phyloP scores from a whole-genome alignment of 2,797 vertebrate genomes.

The Sebastes minor region DNA sequence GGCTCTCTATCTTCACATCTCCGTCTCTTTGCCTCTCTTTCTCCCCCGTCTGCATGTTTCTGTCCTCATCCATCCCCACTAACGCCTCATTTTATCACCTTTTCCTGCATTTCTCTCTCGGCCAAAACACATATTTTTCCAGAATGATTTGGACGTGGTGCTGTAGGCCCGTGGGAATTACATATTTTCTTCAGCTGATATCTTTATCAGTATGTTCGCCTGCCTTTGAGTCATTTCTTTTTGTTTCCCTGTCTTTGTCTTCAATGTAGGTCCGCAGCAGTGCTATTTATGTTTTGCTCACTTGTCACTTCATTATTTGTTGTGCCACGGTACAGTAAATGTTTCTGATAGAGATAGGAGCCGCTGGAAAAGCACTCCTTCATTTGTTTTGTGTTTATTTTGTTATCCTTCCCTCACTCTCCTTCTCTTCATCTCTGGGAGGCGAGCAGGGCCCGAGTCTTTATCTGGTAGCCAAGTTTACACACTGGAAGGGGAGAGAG shows the following conservation, averaged over 20 bases:
- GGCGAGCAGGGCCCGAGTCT: conserved; percentile 54
- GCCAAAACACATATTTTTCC: conserved; percentile 28
- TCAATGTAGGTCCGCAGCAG: conserved; percentile 10
- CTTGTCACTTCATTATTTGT: conserved; percentile 79
- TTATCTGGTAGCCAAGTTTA: conserved; percentile 86
- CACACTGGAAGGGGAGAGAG: conserved; percentile 74
- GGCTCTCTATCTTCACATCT: conserved; percentile 52
- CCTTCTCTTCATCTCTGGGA: conserved; percentile 59
- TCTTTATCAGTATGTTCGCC: conserved; percentile 6
- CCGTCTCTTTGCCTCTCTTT: conserved; percentile 33
- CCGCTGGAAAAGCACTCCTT: conserved; percentile 46
- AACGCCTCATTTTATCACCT: conserved; percentile 26
- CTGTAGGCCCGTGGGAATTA: background rate
- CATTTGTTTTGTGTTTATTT: conserved; percentile 75
- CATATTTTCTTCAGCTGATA: conserved; percentile 22
- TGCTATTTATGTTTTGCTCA: conserved; percentile 70
- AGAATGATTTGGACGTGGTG: background rate
- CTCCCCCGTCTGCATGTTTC: conserved; percentile 25
- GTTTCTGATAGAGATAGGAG: conserved; percentile 79
- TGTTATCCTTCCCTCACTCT: conserved; percentile 75
- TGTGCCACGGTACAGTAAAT: conserved; percentile 79
- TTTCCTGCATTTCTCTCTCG: conserved; percentile 10
- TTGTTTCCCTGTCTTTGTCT: conserved; percentile 4
- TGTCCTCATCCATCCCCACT: conserved; percentile 21
- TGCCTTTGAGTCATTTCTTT: background rate